Percentiles rank a stretch among this genome's conserved stretches.
Conservation (phyloP, 2,888 invertebrate genomes). For the Eumerus sabulonum region DNA sequence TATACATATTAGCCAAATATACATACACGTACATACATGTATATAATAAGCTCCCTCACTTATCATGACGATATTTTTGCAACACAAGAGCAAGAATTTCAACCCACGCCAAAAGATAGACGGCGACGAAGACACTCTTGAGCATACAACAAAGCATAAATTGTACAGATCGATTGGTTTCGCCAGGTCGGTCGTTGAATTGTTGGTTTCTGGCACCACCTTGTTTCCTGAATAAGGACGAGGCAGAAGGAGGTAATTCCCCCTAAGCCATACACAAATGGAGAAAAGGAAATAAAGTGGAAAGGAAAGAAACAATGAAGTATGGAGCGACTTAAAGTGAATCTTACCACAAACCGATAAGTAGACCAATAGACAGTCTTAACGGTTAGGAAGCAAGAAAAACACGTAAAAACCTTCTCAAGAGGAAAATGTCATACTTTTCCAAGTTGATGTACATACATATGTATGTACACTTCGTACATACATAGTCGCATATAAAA, state of each 20-base stretch:
- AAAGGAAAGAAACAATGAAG: conserved; percentile 31
- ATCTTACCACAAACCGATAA: conserved; percentile 33
- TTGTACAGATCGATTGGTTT: conserved; percentile 61
- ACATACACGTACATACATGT: no score
- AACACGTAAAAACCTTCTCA: conserved; percentile 31
- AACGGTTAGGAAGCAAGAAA: background rate
- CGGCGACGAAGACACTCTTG: conserved; percentile 5
- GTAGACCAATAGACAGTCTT: conserved; percentile 5
- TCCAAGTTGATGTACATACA: conserved; percentile 22
- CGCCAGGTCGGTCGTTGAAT: conserved; percentile 38
- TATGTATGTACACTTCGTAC: no score
- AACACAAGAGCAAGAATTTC: no score
- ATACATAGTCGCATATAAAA: no score
- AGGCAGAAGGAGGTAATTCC: conserved; percentile 32
- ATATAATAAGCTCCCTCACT: no score
- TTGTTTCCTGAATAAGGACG: conserved; percentile 4
- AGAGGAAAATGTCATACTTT: conserved; percentile 46
- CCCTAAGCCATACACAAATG: conserved; percentile 54
- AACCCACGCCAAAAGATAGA: background rate
- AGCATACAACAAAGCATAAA: conserved; percentile 58
- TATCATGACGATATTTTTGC: no score
- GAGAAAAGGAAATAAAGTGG: conserved; percentile 44
- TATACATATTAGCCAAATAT: no score
- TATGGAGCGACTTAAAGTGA: conserved; percentile 15
- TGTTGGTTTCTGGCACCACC: conserved; percentile 26